A percentile compares a stretch with the other conserved stretches of the same genome.
Conservation (phyloP, 64 coral and sea anemone species). For the Pocillopora damicornis region DNA sequence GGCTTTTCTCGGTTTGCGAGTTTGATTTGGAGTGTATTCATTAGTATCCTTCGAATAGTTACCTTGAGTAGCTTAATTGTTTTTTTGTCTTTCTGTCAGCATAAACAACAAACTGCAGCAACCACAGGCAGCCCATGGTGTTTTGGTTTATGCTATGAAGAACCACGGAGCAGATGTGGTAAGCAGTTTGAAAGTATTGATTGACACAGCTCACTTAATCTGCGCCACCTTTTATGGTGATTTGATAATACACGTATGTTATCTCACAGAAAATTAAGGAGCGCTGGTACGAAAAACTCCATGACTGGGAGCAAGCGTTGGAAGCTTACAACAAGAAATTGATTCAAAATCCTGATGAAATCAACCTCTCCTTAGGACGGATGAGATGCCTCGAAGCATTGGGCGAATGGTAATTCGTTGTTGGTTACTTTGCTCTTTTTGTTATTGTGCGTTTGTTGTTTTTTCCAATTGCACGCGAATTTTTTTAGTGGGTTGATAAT, state of each 20-base stretch:
- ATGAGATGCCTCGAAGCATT: conserved; percentile 98
- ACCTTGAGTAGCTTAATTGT: too few species aligned
- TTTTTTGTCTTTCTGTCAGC: not conserved
- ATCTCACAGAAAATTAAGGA: conserved; percentile 87
- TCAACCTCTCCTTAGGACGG: conserved; percentile 67
- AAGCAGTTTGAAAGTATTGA: not conserved
- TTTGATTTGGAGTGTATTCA: too few species aligned
- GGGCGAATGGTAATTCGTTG: conserved; percentile 78
- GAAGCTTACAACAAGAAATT: conserved; percentile 92
- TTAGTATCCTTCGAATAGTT: too few species aligned
- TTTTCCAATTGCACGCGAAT: too few species aligned
- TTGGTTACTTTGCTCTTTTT: not conserved
- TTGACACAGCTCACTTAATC: not conserved
- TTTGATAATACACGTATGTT: not conserved
- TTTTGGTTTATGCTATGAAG: conserved; percentile 84
- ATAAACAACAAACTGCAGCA: conserved; percentile 92
- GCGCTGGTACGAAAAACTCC: conserved; percentile 96
- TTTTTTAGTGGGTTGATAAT: too few species aligned
- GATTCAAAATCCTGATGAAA: conserved; percentile 83
- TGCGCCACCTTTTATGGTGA: too few species aligned
- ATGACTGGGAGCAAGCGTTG: conserved; percentile 98
- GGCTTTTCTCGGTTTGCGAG: too few species aligned
- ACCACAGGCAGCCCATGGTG: conserved; percentile 92
- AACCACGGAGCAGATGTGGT: conserved; percentile 94
- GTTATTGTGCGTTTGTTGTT: not conserved